Evolutionary conservation across 2,797 vertebrate genomes (phyloP), one percentile per base, ranked within the genome.

Genomic region (Gila robusta): DNA sequence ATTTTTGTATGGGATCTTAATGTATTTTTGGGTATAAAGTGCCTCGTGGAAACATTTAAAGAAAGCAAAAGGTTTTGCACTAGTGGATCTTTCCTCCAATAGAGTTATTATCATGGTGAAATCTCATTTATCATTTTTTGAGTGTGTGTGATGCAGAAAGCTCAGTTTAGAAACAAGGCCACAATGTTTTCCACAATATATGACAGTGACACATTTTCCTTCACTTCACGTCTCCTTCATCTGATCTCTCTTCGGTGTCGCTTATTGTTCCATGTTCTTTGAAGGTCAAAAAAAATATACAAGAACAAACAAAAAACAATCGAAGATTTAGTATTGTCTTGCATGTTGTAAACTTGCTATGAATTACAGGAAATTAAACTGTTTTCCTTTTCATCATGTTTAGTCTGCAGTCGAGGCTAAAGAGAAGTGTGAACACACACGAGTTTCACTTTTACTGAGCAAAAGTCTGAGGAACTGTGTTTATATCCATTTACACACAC

Each of bases 121-220:
- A 59, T 76, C 74, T 77, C 88, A 69, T 87, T 35, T 16, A 86
- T 87, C 76, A 86, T 72, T 47, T 21, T 44, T 12, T 72, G 67
- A 52, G 1, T 7, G 49, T 52, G 47, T n/a, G 52, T 73, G 84
- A 80, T 49, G 23, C 70, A 74, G 59, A 71, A 59, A 41, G 74
- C 83, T 80, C 73, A 72, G 52, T 89, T 89, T 83, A 87, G 86
- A 83, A 87, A 87, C n/a, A 69, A 70, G 83, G 76, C 49, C 77
- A 72, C 41, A 14, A 0, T 28, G 76, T 82, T 79, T 74, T 52
- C 59, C 23, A 19, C 32, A 23, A 47, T 78, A n/a, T 21, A 78
- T 83, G 70, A 77, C 70, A 26, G 16, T 76, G 81, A 72, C 41
- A 12, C 17, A 76, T 83, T 83, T 14, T 72, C 32, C 49, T 86